These are phyloP conservation scores for Stegophylla sp. DNA, from an alignment of 2,888 invertebrate genomes.

Conservation along the genomic window DNA sequence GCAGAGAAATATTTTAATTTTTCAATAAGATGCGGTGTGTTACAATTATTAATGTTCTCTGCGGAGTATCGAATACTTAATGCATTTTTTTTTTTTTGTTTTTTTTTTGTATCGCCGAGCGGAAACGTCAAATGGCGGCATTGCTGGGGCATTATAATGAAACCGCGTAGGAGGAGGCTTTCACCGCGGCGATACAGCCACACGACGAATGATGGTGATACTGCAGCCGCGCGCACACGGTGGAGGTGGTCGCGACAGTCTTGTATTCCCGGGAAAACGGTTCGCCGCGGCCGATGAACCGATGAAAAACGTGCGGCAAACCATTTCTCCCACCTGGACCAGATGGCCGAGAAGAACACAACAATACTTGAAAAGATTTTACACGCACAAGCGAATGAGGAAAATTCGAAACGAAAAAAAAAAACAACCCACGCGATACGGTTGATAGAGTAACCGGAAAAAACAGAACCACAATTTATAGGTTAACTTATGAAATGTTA, in stretches of 20 bases:
- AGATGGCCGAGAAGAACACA: slow-evolving; percentile 13
- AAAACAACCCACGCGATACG: neutral
- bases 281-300: slow-evolving; percentile 45
- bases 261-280: slow-evolving; percentile 7
- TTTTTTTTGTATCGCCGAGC: neutral
- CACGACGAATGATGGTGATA: neutral
- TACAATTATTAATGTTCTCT: too few species aligned
- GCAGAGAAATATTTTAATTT: neutral
- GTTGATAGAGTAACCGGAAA: neutral
- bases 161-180: slow-evolving; percentile 33
- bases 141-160: slow-evolving; percentile 9
- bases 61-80: slow-evolving; percentile 11
- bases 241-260: slow-evolving; percentile 6
- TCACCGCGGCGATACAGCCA: neutral
- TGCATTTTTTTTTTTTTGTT: neutral
- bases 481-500: neutral
- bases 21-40: slow-evolving; percentile 37
- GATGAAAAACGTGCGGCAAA: slow-evolving; percentile 16
- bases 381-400: neutral
- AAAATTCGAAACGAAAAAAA: slow-evolving; percentile 9
- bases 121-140: slow-evolving; percentile 14
- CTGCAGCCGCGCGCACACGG: neutral
- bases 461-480: neutral
- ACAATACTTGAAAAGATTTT: slow-evolving; percentile 18
- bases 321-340: neutral